Conservation (phyloP, 2,797 vertebrate species). For the Oryzias sinensis region DNA sequence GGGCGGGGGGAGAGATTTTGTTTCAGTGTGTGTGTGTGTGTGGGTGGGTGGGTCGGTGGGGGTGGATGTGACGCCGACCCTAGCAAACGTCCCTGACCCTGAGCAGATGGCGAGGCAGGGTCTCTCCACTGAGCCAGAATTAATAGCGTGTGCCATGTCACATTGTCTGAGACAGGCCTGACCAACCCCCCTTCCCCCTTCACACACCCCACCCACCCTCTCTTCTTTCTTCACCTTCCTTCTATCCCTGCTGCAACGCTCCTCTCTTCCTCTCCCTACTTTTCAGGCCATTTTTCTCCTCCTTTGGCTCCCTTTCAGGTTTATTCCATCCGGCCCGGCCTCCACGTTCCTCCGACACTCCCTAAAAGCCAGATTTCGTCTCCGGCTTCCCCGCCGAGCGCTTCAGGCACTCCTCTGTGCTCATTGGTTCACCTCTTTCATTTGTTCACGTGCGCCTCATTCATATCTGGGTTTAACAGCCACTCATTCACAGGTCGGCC, state of each 20-base stretch:
- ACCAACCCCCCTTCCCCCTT: constrained; percentile 26
- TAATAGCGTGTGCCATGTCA: constrained; percentile 90
- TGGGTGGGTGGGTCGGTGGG: constrained; percentile 37
- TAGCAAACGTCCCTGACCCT: constrained; percentile 88
- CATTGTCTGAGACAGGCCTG: constrained; percentile 83
- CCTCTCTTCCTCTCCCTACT: constrained; percentile 35
- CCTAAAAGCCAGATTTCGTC: constrained; percentile 54
- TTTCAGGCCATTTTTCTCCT: background rate
- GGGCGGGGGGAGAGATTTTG: constrained; percentile 5
- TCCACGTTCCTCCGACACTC: constrained; percentile 2
- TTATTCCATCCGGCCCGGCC: constrained; percentile 29
- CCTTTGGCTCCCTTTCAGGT: constrained; percentile 14
- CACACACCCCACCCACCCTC: constrained; percentile 5
- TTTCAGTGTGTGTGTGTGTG: constrained; percentile 51
- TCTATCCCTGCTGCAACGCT: constrained; percentile 72
- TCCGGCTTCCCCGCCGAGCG: constrained; percentile 13
- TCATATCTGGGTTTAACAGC: constrained; percentile 59
- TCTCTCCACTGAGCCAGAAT: constrained; percentile 86
- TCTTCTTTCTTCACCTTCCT: constrained; percentile 17
- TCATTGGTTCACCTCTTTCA: constrained; percentile 60
- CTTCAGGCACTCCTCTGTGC: constrained; percentile 48
- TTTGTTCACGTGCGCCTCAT: constrained; percentile 63
- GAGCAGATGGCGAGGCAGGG: constrained; percentile 88
- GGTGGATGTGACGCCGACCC: constrained; percentile 87
- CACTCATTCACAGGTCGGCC: constrained; percentile 75